phyloP scores from a whole-genome alignment of 2,113 vertebrate species.

The Dipodomys stephensi region DNA sequence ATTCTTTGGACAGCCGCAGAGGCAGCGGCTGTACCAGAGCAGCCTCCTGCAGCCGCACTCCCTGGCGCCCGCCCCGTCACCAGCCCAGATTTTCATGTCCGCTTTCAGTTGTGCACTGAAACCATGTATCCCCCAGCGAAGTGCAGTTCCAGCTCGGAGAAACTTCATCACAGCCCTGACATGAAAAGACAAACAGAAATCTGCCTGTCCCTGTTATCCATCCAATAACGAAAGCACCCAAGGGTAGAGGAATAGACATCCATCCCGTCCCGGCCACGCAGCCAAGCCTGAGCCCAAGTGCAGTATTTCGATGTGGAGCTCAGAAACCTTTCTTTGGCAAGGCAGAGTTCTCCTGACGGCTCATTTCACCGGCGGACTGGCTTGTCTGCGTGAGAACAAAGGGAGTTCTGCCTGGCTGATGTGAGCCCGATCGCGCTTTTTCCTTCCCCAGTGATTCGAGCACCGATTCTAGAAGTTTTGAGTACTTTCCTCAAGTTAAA shows the following conservation, averaged over 20 bases:
- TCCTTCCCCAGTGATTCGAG: not conserved
- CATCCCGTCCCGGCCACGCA: slow-evolving; percentile 57
- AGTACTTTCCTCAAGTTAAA: slow-evolving; percentile 9
- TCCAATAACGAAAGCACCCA: slow-evolving; percentile 72
- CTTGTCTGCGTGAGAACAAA: slow-evolving; percentile 21
- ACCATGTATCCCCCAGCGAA: slow-evolving; percentile 25
- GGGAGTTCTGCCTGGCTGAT: not conserved
- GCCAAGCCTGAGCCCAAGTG: slow-evolving; percentile 64
- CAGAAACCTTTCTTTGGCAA: slow-evolving; percentile 57
- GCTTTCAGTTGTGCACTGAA: slow-evolving; percentile 63
- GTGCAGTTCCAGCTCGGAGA: slow-evolving; percentile 58
- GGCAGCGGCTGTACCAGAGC: not conserved
- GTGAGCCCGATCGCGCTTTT: not conserved
- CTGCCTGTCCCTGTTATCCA: slow-evolving; percentile 70
- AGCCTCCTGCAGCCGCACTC: slow-evolving; percentile 50
- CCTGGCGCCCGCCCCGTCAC: slow-evolving; percentile 60
- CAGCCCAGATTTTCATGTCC: slow-evolving; percentile 52
- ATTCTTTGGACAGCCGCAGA: slow-evolving; percentile 36
- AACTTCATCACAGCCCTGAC: slow-evolving; percentile 73
- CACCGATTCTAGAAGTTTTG: not conserved
- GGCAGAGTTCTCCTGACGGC: slow-evolving; percentile 61
- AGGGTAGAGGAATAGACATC: slow-evolving; percentile 64
- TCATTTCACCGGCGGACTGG: not conserved
- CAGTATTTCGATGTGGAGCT: slow-evolving; percentile 71
- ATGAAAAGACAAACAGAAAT: slow-evolving; percentile 77